These are phyloP conservation scores for Flexamia atlantica DNA, from an alignment of 2,888 invertebrate genomes.

Conservation along the genomic window DNA sequence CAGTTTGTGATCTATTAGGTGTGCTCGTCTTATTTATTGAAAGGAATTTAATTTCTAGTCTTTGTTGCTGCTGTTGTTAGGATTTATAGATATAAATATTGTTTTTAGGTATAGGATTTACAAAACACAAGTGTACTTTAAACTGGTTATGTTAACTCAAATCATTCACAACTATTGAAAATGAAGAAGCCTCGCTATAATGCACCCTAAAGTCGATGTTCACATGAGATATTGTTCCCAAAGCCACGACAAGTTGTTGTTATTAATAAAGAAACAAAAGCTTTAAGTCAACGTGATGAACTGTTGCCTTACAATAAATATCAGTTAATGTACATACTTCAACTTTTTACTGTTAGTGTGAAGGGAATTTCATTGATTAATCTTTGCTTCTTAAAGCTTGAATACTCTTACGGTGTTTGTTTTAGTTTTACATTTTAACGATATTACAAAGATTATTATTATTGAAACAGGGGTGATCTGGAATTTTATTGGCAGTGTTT, in stretches of 20 bases:
- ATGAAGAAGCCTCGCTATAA: constrained; percentile 4
- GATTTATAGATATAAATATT: constrained; percentile 1
- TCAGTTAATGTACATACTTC: background rate
- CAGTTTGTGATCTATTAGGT: constrained; percentile 36
- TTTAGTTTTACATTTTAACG: too few species aligned
- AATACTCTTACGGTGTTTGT: too few species aligned
- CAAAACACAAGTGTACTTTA: constrained; percentile 37
- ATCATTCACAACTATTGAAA: background rate
- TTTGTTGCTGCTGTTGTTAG: constrained; percentile 12
- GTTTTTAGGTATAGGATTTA: constrained; percentile 4
- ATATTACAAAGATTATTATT: too few species aligned
- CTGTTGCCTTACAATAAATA: constrained; percentile 50
- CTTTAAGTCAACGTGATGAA: constrained; percentile 55
- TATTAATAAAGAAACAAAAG: constrained; percentile 28
- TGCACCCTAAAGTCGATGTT: background rate
- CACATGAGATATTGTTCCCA: background rate
- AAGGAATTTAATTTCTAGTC: constrained; percentile 41
- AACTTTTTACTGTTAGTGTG: background rate
- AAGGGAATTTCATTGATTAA: background rate
- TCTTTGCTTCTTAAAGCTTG: background rate
- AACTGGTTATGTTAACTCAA: background rate
- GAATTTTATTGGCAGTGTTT: too few species aligned
- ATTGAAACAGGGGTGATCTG: too few species aligned
- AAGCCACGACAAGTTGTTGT: constrained; percentile 10
- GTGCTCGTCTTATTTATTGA: constrained; percentile 44